These are phyloP conservation scores for Coptodon rendalli DNA, from an alignment of 2,113 vertebrate genomes.

Conservation along the genomic window DNA sequence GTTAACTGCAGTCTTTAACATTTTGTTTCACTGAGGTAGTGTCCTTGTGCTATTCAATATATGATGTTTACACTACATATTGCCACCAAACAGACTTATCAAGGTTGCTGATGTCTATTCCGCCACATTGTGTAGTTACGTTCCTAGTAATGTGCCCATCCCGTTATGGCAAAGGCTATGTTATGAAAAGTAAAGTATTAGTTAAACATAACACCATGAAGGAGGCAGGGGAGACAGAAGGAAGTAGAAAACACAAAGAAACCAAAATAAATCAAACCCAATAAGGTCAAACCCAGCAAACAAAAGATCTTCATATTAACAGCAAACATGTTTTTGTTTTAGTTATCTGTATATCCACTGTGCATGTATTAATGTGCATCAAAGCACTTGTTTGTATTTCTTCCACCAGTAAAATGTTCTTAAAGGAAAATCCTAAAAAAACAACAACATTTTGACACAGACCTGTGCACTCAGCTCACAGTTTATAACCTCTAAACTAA, in stretches of 20 bases:
- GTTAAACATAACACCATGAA: not conserved
- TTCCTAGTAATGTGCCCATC: not conserved
- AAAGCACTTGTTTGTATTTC: not conserved
- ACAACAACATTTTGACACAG: rapidly evolving
- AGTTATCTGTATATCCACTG: not conserved
- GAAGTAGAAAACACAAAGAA: not conserved
- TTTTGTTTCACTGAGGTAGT: not conserved
- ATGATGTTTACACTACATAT: not conserved
- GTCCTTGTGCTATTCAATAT: not conserved
- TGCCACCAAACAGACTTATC: not conserved
- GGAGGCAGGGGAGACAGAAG: not conserved
- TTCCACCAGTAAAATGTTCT: not conserved
- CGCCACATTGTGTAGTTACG: not conserved
- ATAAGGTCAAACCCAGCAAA: not conserved
- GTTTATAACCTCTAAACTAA: not conserved
- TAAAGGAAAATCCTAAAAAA: not conserved
- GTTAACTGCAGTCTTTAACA: not conserved
- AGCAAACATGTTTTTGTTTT: not conserved
- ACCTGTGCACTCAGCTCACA: not conserved
- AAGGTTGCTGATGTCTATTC: not conserved
- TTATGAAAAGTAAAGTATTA: not conserved
- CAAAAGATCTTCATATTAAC: not conserved
- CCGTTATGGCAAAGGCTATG: not conserved
- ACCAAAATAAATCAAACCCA: not conserved
- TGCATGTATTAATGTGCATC: not conserved